Base-by-base conservation (phyloP, 2,888 invertebrate genomes). In the Eilema sororculum region DNA sequence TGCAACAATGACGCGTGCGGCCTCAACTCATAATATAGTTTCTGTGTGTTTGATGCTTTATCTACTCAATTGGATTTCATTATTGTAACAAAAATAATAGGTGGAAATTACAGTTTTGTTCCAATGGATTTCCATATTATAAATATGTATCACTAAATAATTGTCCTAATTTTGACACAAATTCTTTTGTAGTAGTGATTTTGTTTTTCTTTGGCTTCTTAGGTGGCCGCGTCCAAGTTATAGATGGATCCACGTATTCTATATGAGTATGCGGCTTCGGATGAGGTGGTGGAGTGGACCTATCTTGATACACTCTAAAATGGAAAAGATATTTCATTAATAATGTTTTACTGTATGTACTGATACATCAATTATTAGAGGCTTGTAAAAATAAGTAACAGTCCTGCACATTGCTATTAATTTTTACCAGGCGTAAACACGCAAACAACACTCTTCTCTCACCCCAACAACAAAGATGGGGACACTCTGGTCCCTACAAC, bases 191-290 rank as follows among this genome's bases (percentile, higher is more conserved):
- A n/a, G 78, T 77, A 57, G 82, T 79, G 20, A 79, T 77, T 67
- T 82, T 86, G 30, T 87, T 87, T 70, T 85, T 88, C 58, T 84
- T 89, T 0, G 87, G 82, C 73, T 84, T 88, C 16, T 72, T 72
- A 8, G 83, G 84, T 0, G 89, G 91, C 22, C 93, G 79, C 0
- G 90, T 87, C 94, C 94, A 94, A 0, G 92, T 89, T n/a, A 93
- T 69, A 0, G 92, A 88, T n/a, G 90, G 69, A 67, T 90, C 93
- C 0, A 85, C 85, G 3, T 85, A 72, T 10, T 81, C 78, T 3
- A 71, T 64, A 0, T 62, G 77, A 1, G 72, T 25, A 30, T 78
- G 77, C 24, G 76, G 75, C 9, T 79, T 73, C 2, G 81, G 77
- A 25, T 69, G 67, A 25, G 77, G 72, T 20, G 74, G 67, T 20